These are phyloP conservation scores for Mythimna impura DNA, from an alignment of 2,888 invertebrate genomes.

Conservation along the genomic window DNA sequence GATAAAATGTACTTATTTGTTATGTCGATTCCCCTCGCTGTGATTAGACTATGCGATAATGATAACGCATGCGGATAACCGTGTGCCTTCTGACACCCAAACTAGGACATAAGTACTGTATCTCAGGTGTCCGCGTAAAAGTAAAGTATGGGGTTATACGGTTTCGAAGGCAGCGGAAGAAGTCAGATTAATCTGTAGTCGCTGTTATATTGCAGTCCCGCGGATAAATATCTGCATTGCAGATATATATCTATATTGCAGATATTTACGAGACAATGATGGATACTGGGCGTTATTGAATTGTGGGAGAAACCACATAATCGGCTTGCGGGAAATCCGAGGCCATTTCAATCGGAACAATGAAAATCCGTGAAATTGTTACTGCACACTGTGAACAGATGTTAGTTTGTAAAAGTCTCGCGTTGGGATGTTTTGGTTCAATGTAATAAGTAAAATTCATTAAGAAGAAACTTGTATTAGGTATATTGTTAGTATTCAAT, in stretches of 20 bases:
- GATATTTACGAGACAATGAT: conserved; percentile 36
- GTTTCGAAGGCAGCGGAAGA: not conserved
- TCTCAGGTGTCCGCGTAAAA: too few relatives aligned
- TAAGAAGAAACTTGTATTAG: not conserved
- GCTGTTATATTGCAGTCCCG: not conserved
- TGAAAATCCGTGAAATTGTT: conserved; percentile 43
- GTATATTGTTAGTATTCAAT: not conserved
- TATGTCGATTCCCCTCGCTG: too few relatives aligned
- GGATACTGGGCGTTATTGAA: conserved; percentile 31
- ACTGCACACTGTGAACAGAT: conserved; percentile 1
- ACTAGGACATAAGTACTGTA: too few relatives aligned
- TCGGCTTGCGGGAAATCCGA: conserved; percentile 38
- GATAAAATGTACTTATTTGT: too few relatives aligned
- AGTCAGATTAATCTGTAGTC: not conserved
- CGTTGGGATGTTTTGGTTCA: not conserved
- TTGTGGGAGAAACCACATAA: conserved; percentile 45
- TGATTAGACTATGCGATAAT: too few relatives aligned
- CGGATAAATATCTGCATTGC: conserved; percentile 5
- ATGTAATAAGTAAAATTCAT: not conserved
- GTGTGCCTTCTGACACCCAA: too few relatives aligned
- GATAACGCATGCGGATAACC: too few relatives aligned
- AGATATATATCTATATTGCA: conserved; percentile 13
- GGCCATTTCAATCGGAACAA: conserved; percentile 26
- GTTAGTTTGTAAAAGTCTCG: not conserved
- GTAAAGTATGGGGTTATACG: not conserved